These are phyloP conservation scores for Scaptomyza flava DNA, from an alignment of 2,888 invertebrate species.

Conservation along the genomic window DNA sequence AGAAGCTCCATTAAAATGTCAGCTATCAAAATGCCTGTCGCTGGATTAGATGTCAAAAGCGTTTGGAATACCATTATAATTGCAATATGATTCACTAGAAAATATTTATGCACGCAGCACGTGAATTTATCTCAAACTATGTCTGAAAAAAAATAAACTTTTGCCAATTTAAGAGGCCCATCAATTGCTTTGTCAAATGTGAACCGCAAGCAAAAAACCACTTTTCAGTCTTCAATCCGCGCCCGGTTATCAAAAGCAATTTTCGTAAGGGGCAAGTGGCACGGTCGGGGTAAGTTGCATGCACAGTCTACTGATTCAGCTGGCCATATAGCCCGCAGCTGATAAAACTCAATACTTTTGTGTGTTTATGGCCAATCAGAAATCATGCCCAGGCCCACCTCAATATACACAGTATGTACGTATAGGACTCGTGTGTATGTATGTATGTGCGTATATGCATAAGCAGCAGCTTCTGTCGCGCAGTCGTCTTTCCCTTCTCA, in stretches of 20 bases:
- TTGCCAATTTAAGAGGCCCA: slow-evolving; percentile 65
- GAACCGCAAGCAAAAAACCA: slow-evolving; percentile 70
- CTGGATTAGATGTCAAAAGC: slow-evolving; percentile 45
- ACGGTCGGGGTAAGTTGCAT: neutral
- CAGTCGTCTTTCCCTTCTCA: neutral
- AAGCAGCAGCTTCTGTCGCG: slow-evolving; percentile 55
- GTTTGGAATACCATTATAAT: slow-evolving; percentile 46
- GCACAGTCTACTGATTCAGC: slow-evolving; percentile 14
- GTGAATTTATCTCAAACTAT: slow-evolving; percentile 33
- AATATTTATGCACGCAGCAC: slow-evolving; percentile 38
- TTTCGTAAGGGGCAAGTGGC: slow-evolving; percentile 36
- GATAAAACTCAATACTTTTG: slow-evolving; percentile 79
- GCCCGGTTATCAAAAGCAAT: slow-evolving; percentile 75
- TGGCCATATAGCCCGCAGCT: slow-evolving; percentile 76
- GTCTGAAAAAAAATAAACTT: slow-evolving; percentile 30
- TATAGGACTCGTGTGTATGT: neutral
- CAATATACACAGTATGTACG: slow-evolving; percentile 33
- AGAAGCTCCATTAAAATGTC: slow-evolving; percentile 25
- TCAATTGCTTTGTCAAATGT: slow-evolving; percentile 76
- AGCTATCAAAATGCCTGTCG: slow-evolving; percentile 27
- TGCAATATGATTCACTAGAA: slow-evolving; percentile 45
- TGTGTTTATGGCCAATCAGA: slow-evolving; percentile 79
- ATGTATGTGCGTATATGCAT: slow-evolving; percentile 54
- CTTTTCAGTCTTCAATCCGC: slow-evolving; percentile 69
- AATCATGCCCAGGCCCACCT: slow-evolving; percentile 77